phyloP scores from a whole-genome alignment of 2,888 invertebrate genomes.

The Drosophila fungiperda region DNA sequence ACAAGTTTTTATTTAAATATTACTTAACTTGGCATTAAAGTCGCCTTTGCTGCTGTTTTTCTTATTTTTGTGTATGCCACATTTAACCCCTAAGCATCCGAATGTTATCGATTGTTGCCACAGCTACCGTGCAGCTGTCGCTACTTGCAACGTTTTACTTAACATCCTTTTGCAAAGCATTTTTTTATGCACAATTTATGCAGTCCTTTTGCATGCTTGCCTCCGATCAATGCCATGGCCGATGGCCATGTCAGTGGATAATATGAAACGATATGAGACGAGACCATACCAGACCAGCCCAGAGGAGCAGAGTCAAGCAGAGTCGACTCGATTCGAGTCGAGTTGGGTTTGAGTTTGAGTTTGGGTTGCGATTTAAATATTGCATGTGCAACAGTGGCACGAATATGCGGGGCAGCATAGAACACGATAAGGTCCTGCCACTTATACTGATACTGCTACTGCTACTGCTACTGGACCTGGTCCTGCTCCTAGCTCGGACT shows the following conservation, averaged over 20 bases:
- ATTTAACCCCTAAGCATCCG: slow-evolving; percentile 19
- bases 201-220: slow-evolving; percentile 35
- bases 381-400: slow-evolving; percentile 59
- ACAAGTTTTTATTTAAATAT: not conserved
- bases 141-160: slow-evolving; percentile 37
- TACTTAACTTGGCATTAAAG: not conserved
- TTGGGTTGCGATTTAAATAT: slow-evolving; percentile 72
- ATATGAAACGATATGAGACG: slow-evolving; percentile 13
- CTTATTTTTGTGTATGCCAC: slow-evolving; percentile 4
- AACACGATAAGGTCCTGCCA: slow-evolving; percentile 8
- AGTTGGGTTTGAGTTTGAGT: slow-evolving; percentile 55
- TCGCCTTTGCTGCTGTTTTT: not conserved
- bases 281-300: not conserved
- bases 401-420: slow-evolving; percentile 21
- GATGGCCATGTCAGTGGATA: slow-evolving; percentile 71
- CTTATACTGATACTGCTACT: slow-evolving; percentile 3
- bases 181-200: slow-evolving; percentile 45
- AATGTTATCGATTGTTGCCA: slow-evolving; percentile 54
- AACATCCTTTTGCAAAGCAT: slow-evolving; percentile 32
- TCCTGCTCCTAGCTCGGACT: slow-evolving; percentile 15
- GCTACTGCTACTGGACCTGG: slow-evolving; percentile 14
- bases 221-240: slow-evolving; percentile 77
- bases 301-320: not conserved
- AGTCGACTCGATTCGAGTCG: not conserved
- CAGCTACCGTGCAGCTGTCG: slow-evolving; percentile 51